These are phyloP conservation scores for Catagonus wagneri DNA, from an alignment of 2,113 vertebrate species.

Conservation along the genomic window DNA sequence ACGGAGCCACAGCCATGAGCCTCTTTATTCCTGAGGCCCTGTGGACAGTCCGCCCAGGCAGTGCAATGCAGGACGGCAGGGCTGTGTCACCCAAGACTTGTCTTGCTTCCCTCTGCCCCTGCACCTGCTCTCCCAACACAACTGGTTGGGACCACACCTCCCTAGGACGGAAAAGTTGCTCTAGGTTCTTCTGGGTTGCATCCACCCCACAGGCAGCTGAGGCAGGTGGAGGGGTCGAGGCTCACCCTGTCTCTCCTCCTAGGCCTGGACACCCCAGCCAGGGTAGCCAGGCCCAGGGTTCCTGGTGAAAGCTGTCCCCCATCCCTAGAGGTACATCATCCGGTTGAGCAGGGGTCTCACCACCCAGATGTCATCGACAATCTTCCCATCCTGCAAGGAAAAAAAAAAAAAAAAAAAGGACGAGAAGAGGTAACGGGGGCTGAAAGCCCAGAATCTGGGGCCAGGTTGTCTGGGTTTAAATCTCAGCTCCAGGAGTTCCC, in stretches of 20 bases:
- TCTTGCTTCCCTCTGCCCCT: neutral
- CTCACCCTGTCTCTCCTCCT: neutral
- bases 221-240: neutral
- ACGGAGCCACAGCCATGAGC: neutral
- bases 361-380: slow-evolving; percentile 92
- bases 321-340: slow-evolving; percentile 80
- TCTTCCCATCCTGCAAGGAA: slow-evolving; percentile 90
- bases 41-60: neutral
- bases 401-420: slow-evolving; percentile 36
- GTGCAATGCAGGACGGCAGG: neutral
- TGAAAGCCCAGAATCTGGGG: neutral
- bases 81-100: neutral
- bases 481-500: neutral
- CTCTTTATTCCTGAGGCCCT: slow-evolving; percentile 65
- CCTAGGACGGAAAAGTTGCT: slow-evolving; percentile 14
- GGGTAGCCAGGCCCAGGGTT: neutral
- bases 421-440: neutral
- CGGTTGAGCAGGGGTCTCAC: slow-evolving; percentile 89
- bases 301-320: neutral
- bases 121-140: neutral
- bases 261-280: neutral
- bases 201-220: neutral
- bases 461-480: neutral
- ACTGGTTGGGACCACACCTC: neutral
- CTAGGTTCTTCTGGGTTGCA: neutral